phyloP scores from a whole-genome alignment of 2,113 vertebrate genomes.

The Paracanthobrama guichenoti region DNA sequence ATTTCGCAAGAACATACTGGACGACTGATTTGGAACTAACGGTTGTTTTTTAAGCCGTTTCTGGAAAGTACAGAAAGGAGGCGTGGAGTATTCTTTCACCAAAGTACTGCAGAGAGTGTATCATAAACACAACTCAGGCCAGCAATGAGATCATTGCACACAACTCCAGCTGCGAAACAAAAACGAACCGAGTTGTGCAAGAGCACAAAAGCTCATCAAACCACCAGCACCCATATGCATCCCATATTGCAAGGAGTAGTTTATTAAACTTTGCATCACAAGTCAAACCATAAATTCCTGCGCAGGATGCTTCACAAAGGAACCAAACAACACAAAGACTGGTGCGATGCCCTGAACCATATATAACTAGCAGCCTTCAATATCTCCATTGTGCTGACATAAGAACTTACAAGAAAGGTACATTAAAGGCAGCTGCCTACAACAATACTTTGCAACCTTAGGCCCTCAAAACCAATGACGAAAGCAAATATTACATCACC shows the following conservation, averaged over 20 bases:
- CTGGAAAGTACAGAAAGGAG: neutral
- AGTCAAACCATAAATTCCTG: neutral
- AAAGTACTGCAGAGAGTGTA: neutral
- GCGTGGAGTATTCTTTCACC: neutral
- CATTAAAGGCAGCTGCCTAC: conserved; percentile 32
- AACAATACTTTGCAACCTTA: conserved; percentile 24
- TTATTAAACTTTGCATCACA: neutral
- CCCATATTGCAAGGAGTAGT: neutral
- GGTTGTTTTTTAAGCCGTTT: neutral
- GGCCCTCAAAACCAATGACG: conserved; percentile 29
- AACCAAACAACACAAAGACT: neutral
- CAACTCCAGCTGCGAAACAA: neutral
- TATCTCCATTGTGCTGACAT: neutral
- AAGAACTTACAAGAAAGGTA: neutral
- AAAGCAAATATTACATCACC: conserved; percentile 42
- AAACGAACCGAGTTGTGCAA: neutral
- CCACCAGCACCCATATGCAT: conserved; percentile 4
- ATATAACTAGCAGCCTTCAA: neutral
- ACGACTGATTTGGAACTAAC: conserved; percentile 17
- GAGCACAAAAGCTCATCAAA: conserved; percentile 7
- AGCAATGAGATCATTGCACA: conserved; percentile 35
- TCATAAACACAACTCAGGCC: conserved; percentile 18
- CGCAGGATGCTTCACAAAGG: neutral
- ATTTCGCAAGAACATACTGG: neutral
- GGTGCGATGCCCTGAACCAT: neutral